A percentile compares a stretch with the other conserved stretches of the same genome.
phyloP scores from a whole-genome alignment of 2,888 invertebrate species.

The Cantharis nigra region DNA sequence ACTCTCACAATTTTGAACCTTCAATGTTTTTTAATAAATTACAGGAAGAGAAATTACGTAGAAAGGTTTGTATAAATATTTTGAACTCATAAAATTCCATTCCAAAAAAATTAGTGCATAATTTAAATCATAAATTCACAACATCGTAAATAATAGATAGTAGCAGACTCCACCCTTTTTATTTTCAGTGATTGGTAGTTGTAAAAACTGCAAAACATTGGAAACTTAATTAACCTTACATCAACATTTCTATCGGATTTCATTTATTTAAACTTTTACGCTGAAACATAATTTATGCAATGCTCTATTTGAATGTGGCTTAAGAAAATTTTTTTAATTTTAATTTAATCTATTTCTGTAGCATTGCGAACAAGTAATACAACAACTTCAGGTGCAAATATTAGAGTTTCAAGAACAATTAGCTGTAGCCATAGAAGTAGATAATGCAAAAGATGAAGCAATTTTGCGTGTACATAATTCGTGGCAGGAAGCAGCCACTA shows the following conservation, averaged over 20 bases:
- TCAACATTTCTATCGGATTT: no score
- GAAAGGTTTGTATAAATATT: conserved; percentile 64
- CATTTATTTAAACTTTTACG: no score
- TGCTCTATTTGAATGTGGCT: no score
- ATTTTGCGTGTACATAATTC: conserved; percentile 69
- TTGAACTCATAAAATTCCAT: not conserved
- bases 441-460: conserved; percentile 74
- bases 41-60: conserved; percentile 76
- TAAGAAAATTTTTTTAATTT: not conserved
- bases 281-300: no score
- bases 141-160: no score
- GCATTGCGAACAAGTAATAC: conserved; percentile 79
- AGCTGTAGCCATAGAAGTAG: conserved; percentile 78
- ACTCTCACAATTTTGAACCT: conserved; percentile 37
- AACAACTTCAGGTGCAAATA: conserved; percentile 71
- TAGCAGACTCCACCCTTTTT: no score
- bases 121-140: no score
- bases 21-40: conserved; percentile 55
- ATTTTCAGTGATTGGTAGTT: no score
- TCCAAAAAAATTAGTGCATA: no score
- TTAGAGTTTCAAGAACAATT: conserved; percentile 79
- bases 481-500: conserved; percentile 59
- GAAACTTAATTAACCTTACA: no score
- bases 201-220: no score
- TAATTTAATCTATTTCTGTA: conserved; percentile 45